Evolutionary conservation across 1,140 invertebrate genomes (phyloP).

Genomic region (Trachymyrmex cornetzi): DNA sequence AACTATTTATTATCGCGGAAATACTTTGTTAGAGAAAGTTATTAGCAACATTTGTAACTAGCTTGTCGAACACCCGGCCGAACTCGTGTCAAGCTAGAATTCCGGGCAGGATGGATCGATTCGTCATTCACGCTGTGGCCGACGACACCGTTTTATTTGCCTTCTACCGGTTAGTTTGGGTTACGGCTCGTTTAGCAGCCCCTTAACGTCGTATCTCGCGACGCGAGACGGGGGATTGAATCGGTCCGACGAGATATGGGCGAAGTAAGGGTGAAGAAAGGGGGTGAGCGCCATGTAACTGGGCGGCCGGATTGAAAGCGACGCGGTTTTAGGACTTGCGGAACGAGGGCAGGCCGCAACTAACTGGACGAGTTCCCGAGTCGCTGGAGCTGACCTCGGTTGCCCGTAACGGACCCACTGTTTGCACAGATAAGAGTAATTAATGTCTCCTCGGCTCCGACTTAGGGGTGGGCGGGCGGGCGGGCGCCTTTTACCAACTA

Average conservation of each 20-base stretch:
- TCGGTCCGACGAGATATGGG: constrained; percentile 18
- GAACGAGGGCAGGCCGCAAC: constrained; percentile 74
- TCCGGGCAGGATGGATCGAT: background rate
- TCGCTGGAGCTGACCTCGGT: constrained; percentile 64
- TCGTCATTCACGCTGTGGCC: constrained; percentile 24
- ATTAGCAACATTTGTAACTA: background rate
- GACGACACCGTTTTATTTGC: constrained; percentile 56
- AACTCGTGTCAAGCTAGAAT: background rate
- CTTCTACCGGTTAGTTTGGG: background rate
- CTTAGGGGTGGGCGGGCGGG: constrained; percentile 35
- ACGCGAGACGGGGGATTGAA: constrained; percentile 38
- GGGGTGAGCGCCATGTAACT: constrained; percentile 20
- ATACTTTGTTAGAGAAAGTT: constrained; percentile 12
- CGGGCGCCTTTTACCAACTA: constrained; percentile 47
- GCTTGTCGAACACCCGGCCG: background rate
- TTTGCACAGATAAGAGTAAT: constrained; percentile 81
- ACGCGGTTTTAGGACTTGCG: constrained; percentile 74
- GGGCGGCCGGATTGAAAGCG: constrained; percentile 74
- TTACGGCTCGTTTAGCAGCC: constrained; percentile 70
- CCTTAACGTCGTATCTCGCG: constrained; percentile 47
- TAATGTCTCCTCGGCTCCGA: constrained; percentile 75
- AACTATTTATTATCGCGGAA: background rate
- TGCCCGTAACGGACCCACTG: constrained; percentile 76
- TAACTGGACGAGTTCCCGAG: constrained; percentile 72
- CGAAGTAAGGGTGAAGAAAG: constrained; percentile 24